A percentile compares a stretch with the other conserved stretches of the same genome.
These are phyloP conservation scores for Melanerpes aurifrons DNA, from an alignment of 2,113 vertebrate genomes.

Conservation along the genomic window DNA sequence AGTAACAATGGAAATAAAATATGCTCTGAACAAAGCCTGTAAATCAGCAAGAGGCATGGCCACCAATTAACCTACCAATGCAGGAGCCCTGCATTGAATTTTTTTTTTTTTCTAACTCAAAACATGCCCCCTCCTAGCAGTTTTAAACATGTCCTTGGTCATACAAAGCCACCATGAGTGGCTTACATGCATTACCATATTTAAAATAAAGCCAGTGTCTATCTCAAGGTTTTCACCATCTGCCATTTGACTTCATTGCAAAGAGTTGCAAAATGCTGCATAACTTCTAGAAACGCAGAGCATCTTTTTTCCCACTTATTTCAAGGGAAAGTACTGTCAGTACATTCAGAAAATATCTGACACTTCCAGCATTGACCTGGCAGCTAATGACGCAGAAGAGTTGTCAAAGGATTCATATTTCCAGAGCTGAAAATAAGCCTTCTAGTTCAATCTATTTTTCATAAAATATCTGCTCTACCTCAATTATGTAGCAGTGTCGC, in stretches of 20 bases:
- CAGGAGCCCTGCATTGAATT: accelerated
- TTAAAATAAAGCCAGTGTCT: neutral
- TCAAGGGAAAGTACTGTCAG: neutral
- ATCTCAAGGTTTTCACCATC: neutral
- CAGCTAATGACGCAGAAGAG: neutral
- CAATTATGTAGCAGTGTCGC: neutral
- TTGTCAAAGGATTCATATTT: neutral
- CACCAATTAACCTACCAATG: accelerated
- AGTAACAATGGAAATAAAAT: neutral
- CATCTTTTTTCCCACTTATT: neutral
- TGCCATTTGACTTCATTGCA: neutral
- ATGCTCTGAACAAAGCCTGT: accelerated
- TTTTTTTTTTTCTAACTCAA: neutral
- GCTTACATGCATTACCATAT: accelerated
- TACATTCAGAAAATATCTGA: neutral
- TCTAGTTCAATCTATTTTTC: neutral
- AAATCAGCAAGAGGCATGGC: neutral
- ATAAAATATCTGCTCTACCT: neutral
- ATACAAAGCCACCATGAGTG: neutral
- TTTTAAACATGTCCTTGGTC: neutral
- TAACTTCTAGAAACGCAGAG: neutral
- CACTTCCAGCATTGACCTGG: neutral
- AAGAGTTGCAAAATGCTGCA: neutral
- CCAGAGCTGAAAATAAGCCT: neutral
- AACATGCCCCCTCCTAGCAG: neutral